These are phyloP conservation scores for Hydroisotoma schaefferi DNA, from an alignment of 2,888 invertebrate species.

Conservation along the genomic window DNA sequence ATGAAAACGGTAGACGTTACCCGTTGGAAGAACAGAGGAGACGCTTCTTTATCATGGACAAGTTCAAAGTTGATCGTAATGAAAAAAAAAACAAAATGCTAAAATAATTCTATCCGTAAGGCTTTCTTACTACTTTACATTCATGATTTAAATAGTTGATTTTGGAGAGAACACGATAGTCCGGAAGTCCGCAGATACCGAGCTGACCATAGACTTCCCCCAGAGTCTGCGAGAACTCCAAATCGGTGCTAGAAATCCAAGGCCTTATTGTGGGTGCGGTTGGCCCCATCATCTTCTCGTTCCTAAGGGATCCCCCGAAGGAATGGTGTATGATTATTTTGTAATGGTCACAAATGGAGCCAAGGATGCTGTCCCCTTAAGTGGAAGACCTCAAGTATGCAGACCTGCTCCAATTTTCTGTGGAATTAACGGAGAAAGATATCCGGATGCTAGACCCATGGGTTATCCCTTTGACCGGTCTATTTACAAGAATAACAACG, in stretches of 20 bases:
- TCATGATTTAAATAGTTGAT: no score
- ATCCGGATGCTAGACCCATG: constrained; percentile 40
- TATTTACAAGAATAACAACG: constrained; percentile 8
- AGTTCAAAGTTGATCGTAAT: constrained; percentile 64
- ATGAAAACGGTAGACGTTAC: constrained; percentile 65
- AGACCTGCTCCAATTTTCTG: constrained; percentile 33
- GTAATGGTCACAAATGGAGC: constrained; percentile 31
- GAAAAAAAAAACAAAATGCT: no score
- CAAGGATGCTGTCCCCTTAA: constrained; percentile 21
- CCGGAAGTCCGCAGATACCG: constrained; percentile 66
- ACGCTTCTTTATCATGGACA: constrained; percentile 70
- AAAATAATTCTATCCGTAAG: no score
- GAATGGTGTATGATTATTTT: constrained; percentile 50
- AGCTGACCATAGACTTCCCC: constrained; percentile 78
- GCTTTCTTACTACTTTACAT: no score
- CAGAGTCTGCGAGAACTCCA: constrained; percentile 64
- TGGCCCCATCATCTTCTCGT: constrained; percentile 81
- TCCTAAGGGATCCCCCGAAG: constrained; percentile 66
- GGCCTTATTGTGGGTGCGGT: constrained; percentile 63
- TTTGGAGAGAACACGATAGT: constrained; percentile 55
- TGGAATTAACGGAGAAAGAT: constrained; percentile 24
- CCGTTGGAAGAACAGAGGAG: constrained; percentile 61
- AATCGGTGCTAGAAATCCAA: constrained; percentile 56
- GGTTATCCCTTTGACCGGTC: constrained; percentile 33
- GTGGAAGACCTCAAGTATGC: constrained; percentile 17